Evolutionary conservation across 2,888 invertebrate species (phyloP), one percentile per base, ranked within the genome.

Genomic region (Kuschelorhynchus macadamiae): DNA sequence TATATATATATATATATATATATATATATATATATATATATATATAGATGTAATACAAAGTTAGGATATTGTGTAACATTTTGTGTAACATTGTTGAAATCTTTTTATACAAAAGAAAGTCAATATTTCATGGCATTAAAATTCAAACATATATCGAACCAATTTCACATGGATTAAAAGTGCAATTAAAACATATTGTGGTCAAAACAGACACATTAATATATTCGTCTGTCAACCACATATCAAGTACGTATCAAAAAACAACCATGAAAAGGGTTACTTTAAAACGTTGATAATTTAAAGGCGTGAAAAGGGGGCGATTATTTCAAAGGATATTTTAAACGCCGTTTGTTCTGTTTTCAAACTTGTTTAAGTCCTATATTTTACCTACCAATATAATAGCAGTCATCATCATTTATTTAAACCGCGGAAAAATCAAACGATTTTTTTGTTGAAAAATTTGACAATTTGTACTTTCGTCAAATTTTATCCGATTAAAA

Each of bases 171-270:
- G 71, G 67, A 62, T 73, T 71, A 72, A 71, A 67, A 71, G 17
- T 68, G 71, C 72, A 78, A 78, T 79, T 79, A 79, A 75, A 78
- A 73, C 69, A 67, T 72, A 78, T 78, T 79, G 78, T 78, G 62
- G 63, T 52, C 67, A 57, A 70, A 72, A 75, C 71, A 65, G 61
- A 66, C 41, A 70, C 75, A 74, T 74, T 76, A 77, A 76, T 76
- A 77, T 72, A 71, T 79, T 75, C 75, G 72, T 76, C 75, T 79
- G 79, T 79, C 79, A 78, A 71, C 71, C 72, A 67, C 74, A 67
- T 66, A 74, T 79, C 79, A 78, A 72, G 63, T 71, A 71, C 74
- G 57, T 68, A 74, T 72, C 74, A 68, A 71, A 76, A 76, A 77
- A 76, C 64, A 61, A 74, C 76, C 76, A 75, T 46, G 14, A 52